phyloP scores from a whole-genome alignment of 2,113 vertebrate species.

The Tetrax tetrax region DNA sequence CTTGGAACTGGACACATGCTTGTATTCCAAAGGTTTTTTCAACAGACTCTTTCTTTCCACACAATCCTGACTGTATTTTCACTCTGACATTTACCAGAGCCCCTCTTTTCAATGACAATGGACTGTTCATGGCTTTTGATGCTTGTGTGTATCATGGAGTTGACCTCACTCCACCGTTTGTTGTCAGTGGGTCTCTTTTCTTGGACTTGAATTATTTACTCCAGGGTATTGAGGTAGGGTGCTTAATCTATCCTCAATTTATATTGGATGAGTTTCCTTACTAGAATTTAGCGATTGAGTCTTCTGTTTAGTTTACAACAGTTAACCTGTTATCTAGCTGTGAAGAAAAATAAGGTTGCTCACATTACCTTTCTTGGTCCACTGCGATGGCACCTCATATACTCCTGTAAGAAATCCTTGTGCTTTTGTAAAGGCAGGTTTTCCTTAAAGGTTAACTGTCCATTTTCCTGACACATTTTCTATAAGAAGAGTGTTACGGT shows the following conservation, averaged over 20 bases:
- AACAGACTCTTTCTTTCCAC: neutral
- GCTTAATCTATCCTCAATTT: neutral
- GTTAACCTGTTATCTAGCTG: neutral
- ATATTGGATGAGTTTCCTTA: neutral
- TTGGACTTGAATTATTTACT: neutral
- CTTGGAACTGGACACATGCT: neutral
- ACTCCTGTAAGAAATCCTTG: neutral
- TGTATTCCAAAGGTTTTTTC: neutral
- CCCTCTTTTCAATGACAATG: neutral
- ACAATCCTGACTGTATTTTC: neutral
- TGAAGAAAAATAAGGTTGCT: neutral
- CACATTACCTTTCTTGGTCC: neutral
- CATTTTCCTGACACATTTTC: slow-evolving; percentile 15
- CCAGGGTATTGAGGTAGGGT: neutral
- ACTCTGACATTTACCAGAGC: neutral
- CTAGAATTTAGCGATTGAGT: neutral
- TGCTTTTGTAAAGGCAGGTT: neutral
- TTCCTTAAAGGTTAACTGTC: slow-evolving; percentile 43
- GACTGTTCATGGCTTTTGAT: neutral
- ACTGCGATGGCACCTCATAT: neutral
- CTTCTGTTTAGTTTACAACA: neutral
- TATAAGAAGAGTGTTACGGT: neutral
- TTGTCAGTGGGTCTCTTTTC: neutral
- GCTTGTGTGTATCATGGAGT: neutral
- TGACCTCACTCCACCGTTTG: neutral